Evolutionary conservation across 2,113 vertebrate species (phyloP).

Genomic region (Rhea americana): DNA sequence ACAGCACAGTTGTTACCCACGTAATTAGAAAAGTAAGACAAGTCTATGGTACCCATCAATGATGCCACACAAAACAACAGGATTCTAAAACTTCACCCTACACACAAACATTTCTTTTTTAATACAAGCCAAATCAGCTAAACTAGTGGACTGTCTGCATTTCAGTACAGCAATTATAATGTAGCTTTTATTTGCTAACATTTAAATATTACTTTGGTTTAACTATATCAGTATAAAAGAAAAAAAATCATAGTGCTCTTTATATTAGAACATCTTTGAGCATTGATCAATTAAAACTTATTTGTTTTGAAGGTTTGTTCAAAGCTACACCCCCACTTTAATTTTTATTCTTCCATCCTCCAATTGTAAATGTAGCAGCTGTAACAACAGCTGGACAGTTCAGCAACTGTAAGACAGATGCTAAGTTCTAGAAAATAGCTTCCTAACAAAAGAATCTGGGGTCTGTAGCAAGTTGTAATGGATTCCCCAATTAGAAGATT

Average conservation of each 20-base stretch:
- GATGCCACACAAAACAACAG: background rate
- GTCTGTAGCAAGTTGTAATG: background rate
- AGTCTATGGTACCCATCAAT: background rate
- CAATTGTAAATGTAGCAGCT: constrained; percentile 1
- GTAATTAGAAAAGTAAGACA: background rate
- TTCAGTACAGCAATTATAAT: background rate
- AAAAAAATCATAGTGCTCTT: constrained; percentile 33
- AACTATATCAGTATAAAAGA: background rate
- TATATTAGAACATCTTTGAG: background rate
- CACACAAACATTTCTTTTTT: background rate
- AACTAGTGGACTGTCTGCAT: rapidly evolving
- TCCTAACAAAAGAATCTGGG: background rate
- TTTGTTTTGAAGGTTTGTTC: background rate
- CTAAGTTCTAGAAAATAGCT: background rate
- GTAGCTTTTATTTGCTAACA: background rate
- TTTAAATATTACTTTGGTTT: background rate
- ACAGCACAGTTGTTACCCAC: background rate
- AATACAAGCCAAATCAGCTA: background rate
- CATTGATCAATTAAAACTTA: constrained; percentile 1
- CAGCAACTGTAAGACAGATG: constrained; percentile 22
- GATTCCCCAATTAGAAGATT: background rate
- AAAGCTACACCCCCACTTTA: background rate
- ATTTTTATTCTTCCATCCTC: background rate
- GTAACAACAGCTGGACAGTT: constrained; percentile 44
- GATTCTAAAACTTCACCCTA: background rate